These are phyloP conservation scores for Isichthys henryi DNA, from an alignment of 2,113 vertebrate genomes.

Conservation along the genomic window DNA sequence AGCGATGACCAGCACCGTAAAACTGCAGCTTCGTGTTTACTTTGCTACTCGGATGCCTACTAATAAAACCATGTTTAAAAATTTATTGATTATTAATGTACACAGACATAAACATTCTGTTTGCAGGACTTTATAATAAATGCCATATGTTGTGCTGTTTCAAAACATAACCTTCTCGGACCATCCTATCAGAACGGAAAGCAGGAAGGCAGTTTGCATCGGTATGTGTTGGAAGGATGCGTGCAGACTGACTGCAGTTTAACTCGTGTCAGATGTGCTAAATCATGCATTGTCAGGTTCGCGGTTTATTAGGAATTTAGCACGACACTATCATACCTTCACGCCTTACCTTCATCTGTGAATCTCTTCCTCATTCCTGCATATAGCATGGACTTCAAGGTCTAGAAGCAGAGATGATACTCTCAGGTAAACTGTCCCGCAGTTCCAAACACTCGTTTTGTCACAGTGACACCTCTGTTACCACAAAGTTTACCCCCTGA, in stretches of 20 bases:
- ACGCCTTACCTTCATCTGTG: constrained; percentile 13
- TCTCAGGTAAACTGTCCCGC: not conserved
- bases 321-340: not conserved
- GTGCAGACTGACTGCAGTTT: not conserved
- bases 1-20: not conserved
- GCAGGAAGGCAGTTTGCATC: not conserved
- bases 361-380: not conserved
- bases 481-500: not conserved
- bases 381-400: constrained; percentile 11
- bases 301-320: not conserved
- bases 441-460: not conserved
- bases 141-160: not conserved
- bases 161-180: not conserved
- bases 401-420: not conserved
- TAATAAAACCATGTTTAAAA: not conserved
- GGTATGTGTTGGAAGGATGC: not conserved
- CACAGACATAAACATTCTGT: not conserved
- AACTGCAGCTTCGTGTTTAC: not conserved
- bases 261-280: not conserved
- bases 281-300: not conserved
- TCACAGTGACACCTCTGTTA: not conserved
- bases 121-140: not conserved
- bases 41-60: not conserved
- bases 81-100: not conserved
- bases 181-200: not conserved